Evolutionary conservation across 1,140 invertebrate genomes (phyloP).

Genomic region (Leucophenga varia): DNA sequence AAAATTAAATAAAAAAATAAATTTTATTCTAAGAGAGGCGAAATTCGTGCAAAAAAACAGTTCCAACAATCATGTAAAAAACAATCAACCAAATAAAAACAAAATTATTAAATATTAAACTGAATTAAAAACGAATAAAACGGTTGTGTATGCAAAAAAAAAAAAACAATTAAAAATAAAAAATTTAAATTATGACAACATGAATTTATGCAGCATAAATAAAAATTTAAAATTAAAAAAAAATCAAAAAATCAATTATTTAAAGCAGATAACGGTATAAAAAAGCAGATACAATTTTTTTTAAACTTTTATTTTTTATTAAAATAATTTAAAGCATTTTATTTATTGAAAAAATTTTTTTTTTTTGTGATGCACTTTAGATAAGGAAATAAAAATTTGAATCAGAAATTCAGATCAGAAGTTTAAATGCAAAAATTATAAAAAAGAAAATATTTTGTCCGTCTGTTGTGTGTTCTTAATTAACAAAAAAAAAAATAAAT

Average conservation of each 20-base stretch:
- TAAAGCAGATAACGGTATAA: neutral
- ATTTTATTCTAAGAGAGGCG: neutral
- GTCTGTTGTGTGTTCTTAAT: too few relatives aligned
- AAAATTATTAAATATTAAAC: neutral
- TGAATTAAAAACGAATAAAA: neutral
- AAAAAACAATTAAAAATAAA: conserved; percentile 1
- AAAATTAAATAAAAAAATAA: conserved; percentile 6
- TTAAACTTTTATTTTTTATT: too few relatives aligned
- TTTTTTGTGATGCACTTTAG: too few relatives aligned
- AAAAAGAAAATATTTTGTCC: too few relatives aligned
- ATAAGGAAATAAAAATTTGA: too few relatives aligned
- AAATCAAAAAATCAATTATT: neutral
- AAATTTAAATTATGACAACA: neutral
- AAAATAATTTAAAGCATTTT: too few relatives aligned
- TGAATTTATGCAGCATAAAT: neutral
- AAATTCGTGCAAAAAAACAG: too few relatives aligned
- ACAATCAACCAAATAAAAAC: conserved; percentile 1
- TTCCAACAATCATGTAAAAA: neutral
- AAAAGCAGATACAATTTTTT: conserved; percentile 6
- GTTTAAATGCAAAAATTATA: too few relatives aligned
- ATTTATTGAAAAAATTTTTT: too few relatives aligned
- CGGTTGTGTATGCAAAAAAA: neutral
- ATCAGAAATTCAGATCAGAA: too few relatives aligned
- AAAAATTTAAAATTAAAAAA: neutral
- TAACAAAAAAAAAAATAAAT: neutral